These are phyloP conservation scores for Poecilia picta DNA, from an alignment of 2,797 vertebrate genomes.

Conservation along the genomic window DNA sequence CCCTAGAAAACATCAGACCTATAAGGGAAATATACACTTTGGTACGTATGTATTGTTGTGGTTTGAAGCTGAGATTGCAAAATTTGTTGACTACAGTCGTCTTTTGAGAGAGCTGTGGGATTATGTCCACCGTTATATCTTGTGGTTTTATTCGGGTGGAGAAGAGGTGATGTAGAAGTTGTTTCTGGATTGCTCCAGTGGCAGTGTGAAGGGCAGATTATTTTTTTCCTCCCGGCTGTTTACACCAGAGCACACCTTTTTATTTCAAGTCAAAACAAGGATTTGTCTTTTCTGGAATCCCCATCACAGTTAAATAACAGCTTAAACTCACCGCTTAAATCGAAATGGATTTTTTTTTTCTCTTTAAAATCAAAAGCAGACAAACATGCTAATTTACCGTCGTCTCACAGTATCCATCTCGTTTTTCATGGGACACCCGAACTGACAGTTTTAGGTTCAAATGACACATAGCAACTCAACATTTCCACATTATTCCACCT, in stretches of 20 bases:
- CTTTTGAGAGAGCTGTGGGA: constrained; percentile 1
- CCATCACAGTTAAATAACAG: constrained; percentile 22
- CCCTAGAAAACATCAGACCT: constrained; percentile 10
- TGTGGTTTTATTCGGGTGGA: constrained; percentile 11
- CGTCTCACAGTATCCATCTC: constrained; percentile 39
- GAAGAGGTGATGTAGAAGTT: constrained; percentile 23
- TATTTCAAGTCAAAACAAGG: constrained; percentile 28
- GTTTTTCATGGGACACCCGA: constrained; percentile 43
- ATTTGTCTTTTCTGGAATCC: constrained; percentile 30
- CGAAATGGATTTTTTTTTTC: constrained; percentile 30
- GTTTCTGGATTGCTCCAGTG: constrained; percentile 32
- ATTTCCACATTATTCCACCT: constrained; percentile 75
- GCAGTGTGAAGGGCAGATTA: constrained; percentile 31
- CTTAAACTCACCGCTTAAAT: constrained; percentile 15
- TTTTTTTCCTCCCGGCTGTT: constrained; percentile 38
- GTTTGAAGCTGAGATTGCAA: constrained; percentile 4
- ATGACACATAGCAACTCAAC: constrained; percentile 69
- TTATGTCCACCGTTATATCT: constrained; percentile 1
- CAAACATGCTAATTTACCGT: not conserved
- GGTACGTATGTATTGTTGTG: constrained; percentile 36
- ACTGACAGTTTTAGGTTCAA: constrained; percentile 51
- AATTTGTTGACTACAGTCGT: not conserved
- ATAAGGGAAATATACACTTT: constrained; percentile 29
- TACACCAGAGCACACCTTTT: constrained; percentile 35
- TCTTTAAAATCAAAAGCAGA: constrained; percentile 39